phyloP scores from a whole-genome alignment of 2,113 vertebrate genomes.

The Mormyrus lacerda region DNA sequence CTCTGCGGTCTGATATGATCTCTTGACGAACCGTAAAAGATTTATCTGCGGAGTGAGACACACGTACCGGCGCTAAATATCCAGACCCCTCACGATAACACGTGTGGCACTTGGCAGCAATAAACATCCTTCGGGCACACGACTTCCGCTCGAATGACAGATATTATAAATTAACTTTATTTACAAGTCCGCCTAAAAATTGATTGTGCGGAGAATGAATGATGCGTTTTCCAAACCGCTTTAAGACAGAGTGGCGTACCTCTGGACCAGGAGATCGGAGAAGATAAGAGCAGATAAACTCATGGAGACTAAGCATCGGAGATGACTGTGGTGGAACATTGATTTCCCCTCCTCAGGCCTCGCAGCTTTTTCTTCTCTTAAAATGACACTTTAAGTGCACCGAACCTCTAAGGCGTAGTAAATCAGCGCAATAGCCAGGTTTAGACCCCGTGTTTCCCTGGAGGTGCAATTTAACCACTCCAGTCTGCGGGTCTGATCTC shows the following conservation, averaged over 20 bases:
- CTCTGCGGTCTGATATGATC: background rate
- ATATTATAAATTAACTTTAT: slow-evolving; percentile 4
- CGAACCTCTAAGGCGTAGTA: slow-evolving; percentile 57
- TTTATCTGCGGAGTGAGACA: background rate
- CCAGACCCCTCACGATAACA: background rate
- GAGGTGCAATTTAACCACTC: slow-evolving; percentile 48
- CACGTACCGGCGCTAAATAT: background rate
- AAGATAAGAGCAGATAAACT: background rate
- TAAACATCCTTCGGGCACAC: background rate
- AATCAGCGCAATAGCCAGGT: slow-evolving; percentile 49
- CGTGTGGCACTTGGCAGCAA: background rate
- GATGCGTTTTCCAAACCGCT: background rate
- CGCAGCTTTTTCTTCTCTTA: slow-evolving; percentile 58
- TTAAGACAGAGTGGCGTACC: background rate
- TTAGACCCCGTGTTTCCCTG: slow-evolving; percentile 56
- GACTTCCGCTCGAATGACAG: background rate
- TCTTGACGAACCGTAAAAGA: background rate
- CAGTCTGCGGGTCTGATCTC: slow-evolving; percentile 55
- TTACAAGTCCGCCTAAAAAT: background rate
- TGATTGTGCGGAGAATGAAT: background rate
- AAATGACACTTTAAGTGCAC: slow-evolving; percentile 61
- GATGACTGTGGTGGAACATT: slow-evolving; percentile 30
- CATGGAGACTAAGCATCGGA: background rate
- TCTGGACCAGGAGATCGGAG: background rate
- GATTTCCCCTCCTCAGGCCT: slow-evolving; percentile 51